phyloP scores from a whole-genome alignment of 2,888 invertebrate species.

The Plagodis dolabraria region DNA sequence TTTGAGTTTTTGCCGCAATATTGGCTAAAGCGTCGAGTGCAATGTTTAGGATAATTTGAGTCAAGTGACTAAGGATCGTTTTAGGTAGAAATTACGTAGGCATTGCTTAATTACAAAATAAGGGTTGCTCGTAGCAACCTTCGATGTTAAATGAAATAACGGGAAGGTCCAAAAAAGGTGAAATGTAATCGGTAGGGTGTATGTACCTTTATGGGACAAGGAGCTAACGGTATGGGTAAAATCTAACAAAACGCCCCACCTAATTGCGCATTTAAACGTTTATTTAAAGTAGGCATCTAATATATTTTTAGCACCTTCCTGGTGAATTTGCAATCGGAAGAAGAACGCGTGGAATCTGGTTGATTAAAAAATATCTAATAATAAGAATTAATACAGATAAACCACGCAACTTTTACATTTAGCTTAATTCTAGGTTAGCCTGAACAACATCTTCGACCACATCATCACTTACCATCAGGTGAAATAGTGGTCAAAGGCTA shows the following conservation, averaged over 20 bases:
- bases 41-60: constrained; percentile 2
- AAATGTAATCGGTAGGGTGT: neutral
- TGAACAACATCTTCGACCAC: too few relatives aligned
- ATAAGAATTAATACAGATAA: too few relatives aligned
- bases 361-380: too few relatives aligned
- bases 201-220: neutral
- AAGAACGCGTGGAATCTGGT: too few relatives aligned
- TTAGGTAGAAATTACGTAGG: constrained; percentile 1
- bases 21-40: constrained; percentile 4
- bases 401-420: too few relatives aligned
- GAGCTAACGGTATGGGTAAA: neutral
- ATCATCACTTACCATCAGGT: too few relatives aligned
- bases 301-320: too few relatives aligned
- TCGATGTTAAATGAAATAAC: constrained; percentile 4
- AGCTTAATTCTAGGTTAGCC: too few relatives aligned
- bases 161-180: neutral
- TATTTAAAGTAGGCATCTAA: too few relatives aligned
- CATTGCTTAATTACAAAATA: constrained; percentile 5
- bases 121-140: constrained; percentile 2
- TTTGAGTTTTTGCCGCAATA: neutral
- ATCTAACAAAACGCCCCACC: neutral
- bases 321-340: too few relatives aligned
- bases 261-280: too few relatives aligned
- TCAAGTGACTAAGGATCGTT: constrained; percentile 1
- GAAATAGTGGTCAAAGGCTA: too few relatives aligned